Conservation (phyloP, 2,888 invertebrate species). For the Chloromyia formosa region DNA sequence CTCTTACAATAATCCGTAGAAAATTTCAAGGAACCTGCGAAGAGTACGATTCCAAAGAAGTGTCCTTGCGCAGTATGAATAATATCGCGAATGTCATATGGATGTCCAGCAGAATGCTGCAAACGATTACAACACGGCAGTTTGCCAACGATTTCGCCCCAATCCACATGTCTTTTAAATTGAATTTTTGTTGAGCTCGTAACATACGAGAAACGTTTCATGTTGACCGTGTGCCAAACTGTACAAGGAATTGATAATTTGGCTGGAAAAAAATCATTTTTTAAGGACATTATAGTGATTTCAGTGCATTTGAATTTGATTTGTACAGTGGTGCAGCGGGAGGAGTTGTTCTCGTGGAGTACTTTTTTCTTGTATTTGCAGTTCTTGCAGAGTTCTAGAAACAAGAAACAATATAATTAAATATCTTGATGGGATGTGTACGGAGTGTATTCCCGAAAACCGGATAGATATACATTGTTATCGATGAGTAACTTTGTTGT, state of each 20-base stretch:
- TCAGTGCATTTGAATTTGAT: too few relatives aligned
- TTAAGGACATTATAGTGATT: too few relatives aligned
- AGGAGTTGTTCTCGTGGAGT: too few relatives aligned
- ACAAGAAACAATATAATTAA: too few relatives aligned
- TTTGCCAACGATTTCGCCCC: conserved; percentile 29
- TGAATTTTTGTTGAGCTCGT: conserved; percentile 3
- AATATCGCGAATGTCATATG: not conserved
- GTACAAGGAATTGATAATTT: conserved; percentile 7
- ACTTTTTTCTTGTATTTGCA: too few relatives aligned
- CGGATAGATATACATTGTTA: too few relatives aligned
- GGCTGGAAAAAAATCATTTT: not conserved
- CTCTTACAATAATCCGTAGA: not conserved
- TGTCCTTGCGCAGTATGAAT: not conserved
- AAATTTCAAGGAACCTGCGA: not conserved
- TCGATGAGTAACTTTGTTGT: too few relatives aligned
- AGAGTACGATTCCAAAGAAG: not conserved
- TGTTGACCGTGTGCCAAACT: conserved; percentile 26
- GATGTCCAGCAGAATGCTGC: not conserved
- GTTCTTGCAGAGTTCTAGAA: too few relatives aligned
- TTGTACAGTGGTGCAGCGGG: too few relatives aligned
- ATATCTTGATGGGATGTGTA: too few relatives aligned
- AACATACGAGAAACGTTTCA: conserved; percentile 3
- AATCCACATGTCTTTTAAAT: conserved; percentile 33
- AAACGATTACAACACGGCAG: conserved; percentile 28
- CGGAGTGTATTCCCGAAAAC: too few relatives aligned